These are phyloP conservation scores for Drosophila buzzatii DNA, from an alignment of 2,888 invertebrate genomes.

Conservation along the genomic window DNA sequence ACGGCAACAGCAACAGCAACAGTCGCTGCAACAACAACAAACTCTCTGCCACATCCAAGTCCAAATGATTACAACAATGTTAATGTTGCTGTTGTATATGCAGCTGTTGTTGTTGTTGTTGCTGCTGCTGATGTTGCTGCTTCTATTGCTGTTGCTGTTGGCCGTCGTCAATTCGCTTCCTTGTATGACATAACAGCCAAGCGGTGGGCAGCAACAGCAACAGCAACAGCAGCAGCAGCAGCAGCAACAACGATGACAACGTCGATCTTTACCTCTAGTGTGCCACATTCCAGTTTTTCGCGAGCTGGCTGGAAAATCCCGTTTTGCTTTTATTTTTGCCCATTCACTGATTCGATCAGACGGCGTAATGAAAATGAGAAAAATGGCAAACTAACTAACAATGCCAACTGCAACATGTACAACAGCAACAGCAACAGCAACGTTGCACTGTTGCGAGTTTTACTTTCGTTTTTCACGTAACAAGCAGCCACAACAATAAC, in stretches of 20 bases:
- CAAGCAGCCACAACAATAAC: conserved; percentile 55
- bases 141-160: conserved; percentile 26
- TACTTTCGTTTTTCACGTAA: conserved; percentile 80
- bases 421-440: conserved; percentile 44
- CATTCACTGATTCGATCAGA: conserved; percentile 78
- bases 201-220: conserved; percentile 47
- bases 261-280: conserved; percentile 77
- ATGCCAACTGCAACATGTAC: conserved; percentile 69
- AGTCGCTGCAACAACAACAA: conserved; percentile 37
- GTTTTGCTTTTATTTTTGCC: conserved; percentile 51
- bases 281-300: conserved; percentile 75
- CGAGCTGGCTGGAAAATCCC: conserved; percentile 19
- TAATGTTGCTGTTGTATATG: conserved; percentile 44
- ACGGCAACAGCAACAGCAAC: conserved; percentile 5
- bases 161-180: conserved; percentile 74
- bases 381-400: conserved; percentile 70
- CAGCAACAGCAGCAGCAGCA: conserved; percentile 20
- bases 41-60: conserved; percentile 56
- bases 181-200: conserved; percentile 81
- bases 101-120: conserved; percentile 23
- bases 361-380: conserved; percentile 65
- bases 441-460: conserved; percentile 64
- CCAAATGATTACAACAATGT: conserved; percentile 64
- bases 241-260: conserved; percentile 51
- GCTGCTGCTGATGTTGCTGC: conserved; percentile 17